Percentiles rank a stretch among this genome's conserved stretches.
Conservation (phyloP, 2,113 vertebrate genomes). For the Hypomesus transpacificus region DNA sequence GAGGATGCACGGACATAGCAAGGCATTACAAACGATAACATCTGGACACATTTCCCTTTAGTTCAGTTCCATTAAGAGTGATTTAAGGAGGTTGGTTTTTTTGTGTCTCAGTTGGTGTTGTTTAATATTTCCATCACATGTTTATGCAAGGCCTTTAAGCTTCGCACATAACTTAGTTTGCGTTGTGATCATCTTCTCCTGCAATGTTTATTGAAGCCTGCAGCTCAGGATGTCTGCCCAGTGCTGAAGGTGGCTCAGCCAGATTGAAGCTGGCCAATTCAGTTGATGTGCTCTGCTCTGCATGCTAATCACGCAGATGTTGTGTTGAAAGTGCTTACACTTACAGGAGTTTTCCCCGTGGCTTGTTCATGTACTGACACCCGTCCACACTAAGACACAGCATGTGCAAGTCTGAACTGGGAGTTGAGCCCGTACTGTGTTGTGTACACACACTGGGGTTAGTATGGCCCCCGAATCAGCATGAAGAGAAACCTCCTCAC, state of each 20-base stretch:
- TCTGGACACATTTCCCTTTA: constrained; percentile 35
- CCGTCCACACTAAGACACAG: background rate
- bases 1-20: background rate
- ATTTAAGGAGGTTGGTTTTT: constrained; percentile 1
- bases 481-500: constrained; percentile 22
- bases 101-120: constrained; percentile 14
- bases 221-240: constrained; percentile 50
- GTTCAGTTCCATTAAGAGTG: constrained; percentile 8
- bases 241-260: constrained; percentile 59
- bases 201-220: constrained; percentile 59
- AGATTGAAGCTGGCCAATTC: constrained; percentile 61
- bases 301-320: constrained; percentile 52
- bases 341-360: constrained; percentile 32
- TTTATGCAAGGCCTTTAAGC: constrained; percentile 52
- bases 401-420: background rate
- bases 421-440: too few species aligned
- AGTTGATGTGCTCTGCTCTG: constrained; percentile 39
- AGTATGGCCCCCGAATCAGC: background rate
- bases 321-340: constrained; percentile 46
- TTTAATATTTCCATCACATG: constrained; percentile 60
- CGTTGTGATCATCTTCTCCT: constrained; percentile 56
- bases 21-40: constrained; percentile 35
- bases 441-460: constrained; percentile 9
- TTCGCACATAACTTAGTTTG: constrained; percentile 57
- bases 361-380: constrained; percentile 46